Conservation (phyloP, 2,797 vertebrate genomes). For the Enteromius treurensis region DNA sequence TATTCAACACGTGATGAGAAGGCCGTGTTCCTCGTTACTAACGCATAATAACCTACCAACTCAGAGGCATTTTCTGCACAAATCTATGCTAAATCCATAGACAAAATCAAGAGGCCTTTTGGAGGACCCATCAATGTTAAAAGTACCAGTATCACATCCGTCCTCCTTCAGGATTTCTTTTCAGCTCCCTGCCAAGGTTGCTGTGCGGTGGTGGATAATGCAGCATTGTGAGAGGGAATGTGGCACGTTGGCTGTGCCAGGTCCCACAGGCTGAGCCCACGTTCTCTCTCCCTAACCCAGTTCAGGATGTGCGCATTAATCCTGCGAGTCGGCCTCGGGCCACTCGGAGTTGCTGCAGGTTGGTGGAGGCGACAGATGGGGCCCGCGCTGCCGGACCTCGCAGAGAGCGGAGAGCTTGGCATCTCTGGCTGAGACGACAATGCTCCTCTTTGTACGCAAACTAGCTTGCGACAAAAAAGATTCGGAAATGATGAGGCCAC, state of each 20-base stretch:
- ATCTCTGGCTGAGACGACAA: constrained; percentile 71
- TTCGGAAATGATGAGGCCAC: neutral
- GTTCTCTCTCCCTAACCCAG: constrained; percentile 70
- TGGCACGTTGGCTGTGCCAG: constrained; percentile 70
- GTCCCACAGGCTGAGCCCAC: constrained; percentile 75
- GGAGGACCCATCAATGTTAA: constrained; percentile 54
- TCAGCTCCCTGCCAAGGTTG: constrained; percentile 54
- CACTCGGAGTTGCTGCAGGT: constrained; percentile 64
- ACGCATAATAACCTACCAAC: neutral
- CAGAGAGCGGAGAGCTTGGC: constrained; percentile 80
- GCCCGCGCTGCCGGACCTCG: constrained; percentile 75
- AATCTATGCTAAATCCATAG: neutral
- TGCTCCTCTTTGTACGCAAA: constrained; percentile 55
- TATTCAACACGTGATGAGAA: constrained; percentile 6
- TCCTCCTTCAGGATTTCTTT: constrained; percentile 56
- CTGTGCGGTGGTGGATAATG: constrained; percentile 58
- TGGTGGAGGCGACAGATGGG: constrained; percentile 67
- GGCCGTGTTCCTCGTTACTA: neutral
- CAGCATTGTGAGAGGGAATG: constrained; percentile 60
- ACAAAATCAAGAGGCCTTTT: constrained; percentile 32
- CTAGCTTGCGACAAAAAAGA: neutral
- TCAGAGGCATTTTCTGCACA: neutral
- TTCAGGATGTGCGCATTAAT: constrained; percentile 66
- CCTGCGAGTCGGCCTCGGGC: constrained; percentile 62
- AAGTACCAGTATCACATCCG: constrained; percentile 47